Base-by-base conservation (phyloP, 2,888 invertebrate genomes). In the Antheraea yamamai region DNA sequence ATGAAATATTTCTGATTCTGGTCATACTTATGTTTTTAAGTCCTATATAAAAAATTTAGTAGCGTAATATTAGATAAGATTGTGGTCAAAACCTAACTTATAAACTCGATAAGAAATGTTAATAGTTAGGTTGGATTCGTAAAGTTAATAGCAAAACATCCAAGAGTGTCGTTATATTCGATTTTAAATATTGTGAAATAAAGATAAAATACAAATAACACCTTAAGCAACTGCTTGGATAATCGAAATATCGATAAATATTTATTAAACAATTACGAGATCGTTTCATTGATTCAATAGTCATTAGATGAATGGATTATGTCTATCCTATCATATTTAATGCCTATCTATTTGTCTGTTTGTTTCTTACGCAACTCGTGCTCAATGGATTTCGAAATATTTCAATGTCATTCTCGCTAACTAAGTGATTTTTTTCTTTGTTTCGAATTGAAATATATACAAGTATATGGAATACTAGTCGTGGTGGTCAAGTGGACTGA, bases 201-300 rank as follows among this genome's bases (percentile, higher is more conserved):
- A n/a, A 64, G 12, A 26, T 0, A 64, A 23, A 64, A 64, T 47
- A 7, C 26, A 64, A 26, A 64, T 23, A 64, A 26, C 16, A 66
- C 6, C 26, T 66, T 66, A 66, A 66, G 14, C 64, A 30, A 30
- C 14, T 20, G 23, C 61, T 23, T 12, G 12, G 23, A 61, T 61
- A 12, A 61, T 61, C 3, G 6, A 23, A 61, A 16, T 30, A 66
- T 30, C 30, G 26, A 66, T 66, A 4, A 66, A 26, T 66, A 66
- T 66, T 66, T 66, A 66, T 30, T 26, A 30, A 66, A 26, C 64
- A 30, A 66, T 66, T 66, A 30, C 64, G 30, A 66, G 64, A 66
- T 30, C 26, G 26, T 66, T 66, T 66, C 61, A 66, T 66, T 66
- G 30, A 30, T 26, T 26, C 30, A 30, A 66, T 18, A 26, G 26